These are phyloP conservation scores for Gnathonemus echidnorhynchus DNA, from an alignment of 2,113 vertebrate species.

Conservation along the genomic window DNA sequence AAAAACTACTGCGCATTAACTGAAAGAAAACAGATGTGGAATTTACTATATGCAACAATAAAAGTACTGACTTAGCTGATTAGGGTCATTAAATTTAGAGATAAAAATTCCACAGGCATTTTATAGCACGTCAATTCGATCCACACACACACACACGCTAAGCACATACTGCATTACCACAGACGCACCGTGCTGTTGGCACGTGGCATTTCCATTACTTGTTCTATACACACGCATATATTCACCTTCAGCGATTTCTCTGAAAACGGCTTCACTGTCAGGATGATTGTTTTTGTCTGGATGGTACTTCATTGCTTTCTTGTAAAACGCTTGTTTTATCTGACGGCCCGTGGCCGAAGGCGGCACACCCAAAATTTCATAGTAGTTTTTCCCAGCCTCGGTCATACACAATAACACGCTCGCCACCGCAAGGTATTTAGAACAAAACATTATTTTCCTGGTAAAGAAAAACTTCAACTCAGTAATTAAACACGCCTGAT, in stretches of 20 bases:
- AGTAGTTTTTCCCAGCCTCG: conserved; percentile 30
- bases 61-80: not conserved
- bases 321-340: conserved; percentile 51
- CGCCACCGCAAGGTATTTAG: not conserved
- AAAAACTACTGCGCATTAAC: not conserved
- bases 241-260: conserved; percentile 54
- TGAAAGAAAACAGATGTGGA: not conserved
- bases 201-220: not conserved
- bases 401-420: not conserved
- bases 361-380: conserved; percentile 41
- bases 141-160: not conserved
- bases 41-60: not conserved
- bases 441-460: not conserved
- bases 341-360: conserved; percentile 38
- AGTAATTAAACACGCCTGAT: not conserved
- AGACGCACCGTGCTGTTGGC: not conserved
- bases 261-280: conserved; percentile 48
- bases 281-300: conserved; percentile 54
- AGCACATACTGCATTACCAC: not conserved
- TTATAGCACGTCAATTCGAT: not conserved
- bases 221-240: not conserved
- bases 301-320: conserved; percentile 49
- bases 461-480: not conserved
- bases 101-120: not conserved
- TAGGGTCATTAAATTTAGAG: not conserved